Evolutionary conservation across 1,140 invertebrate genomes (phyloP).

Genomic region (Wiebesia pumilae): DNA sequence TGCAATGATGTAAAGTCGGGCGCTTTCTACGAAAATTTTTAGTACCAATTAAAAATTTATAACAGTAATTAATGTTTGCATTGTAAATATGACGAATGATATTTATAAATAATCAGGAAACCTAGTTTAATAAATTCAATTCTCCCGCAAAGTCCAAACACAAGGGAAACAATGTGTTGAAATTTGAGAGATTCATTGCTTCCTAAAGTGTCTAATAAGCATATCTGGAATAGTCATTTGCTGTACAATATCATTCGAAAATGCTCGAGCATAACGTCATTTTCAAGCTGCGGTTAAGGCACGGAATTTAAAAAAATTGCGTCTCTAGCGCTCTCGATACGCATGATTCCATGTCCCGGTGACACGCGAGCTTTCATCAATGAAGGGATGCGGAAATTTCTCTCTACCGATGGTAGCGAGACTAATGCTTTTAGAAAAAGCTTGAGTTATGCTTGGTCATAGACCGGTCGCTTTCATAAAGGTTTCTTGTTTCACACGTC

Average conservation of each 20-base stretch:
- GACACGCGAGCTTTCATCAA: not conserved
- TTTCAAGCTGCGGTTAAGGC: not conserved
- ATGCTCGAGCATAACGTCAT: not conserved
- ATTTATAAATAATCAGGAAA: too few species aligned
- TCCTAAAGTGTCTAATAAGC: not conserved
- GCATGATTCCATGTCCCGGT: too few species aligned
- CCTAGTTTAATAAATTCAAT: too few species aligned
- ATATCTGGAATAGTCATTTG: not conserved
- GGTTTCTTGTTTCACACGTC: not conserved
- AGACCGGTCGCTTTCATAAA: not conserved
- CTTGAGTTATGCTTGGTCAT: not conserved
- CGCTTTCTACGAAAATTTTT: too few species aligned
- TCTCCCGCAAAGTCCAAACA: not conserved
- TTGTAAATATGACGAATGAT: too few species aligned
- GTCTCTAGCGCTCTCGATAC: not conserved
- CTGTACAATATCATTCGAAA: not conserved
- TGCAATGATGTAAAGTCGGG: too few species aligned
- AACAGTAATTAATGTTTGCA: too few species aligned
- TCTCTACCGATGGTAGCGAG: not conserved
- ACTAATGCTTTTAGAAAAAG: conserved; percentile 1
- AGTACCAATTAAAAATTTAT: too few species aligned
- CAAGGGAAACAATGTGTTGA: not conserved
- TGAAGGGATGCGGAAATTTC: not conserved
- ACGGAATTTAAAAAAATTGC: not conserved
- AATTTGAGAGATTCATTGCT: not conserved